These are phyloP conservation scores for Agonopterix subpropinquella DNA, from an alignment of 2,888 invertebrate genomes.

Conservation along the genomic window DNA sequence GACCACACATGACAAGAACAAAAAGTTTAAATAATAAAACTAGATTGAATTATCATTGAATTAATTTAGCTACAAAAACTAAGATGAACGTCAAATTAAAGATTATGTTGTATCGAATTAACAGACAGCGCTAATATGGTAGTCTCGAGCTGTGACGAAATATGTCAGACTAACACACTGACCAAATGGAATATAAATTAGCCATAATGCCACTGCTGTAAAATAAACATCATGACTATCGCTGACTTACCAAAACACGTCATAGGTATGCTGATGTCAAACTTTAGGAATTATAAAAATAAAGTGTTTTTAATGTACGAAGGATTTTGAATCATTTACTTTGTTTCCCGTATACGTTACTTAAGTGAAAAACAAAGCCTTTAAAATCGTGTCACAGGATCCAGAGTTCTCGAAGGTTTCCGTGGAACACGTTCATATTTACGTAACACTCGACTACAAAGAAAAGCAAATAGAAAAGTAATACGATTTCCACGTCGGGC, in stretches of 20 bases:
- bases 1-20: constrained; percentile 10
- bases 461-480: constrained; percentile 71
- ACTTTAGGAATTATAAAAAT: background rate
- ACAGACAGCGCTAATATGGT: constrained; percentile 15
- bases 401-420: constrained; percentile 59
- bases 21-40: constrained; percentile 8
- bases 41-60: constrained; percentile 9
- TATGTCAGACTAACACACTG: constrained; percentile 6
- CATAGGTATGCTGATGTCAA: background rate
- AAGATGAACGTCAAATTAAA: constrained; percentile 13
- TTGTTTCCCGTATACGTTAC: too few species aligned
- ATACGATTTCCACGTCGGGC: constrained; percentile 62
- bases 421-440: constrained; percentile 67
- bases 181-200: constrained; percentile 11
- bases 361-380: background rate
- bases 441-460: constrained; percentile 74
- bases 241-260: constrained; percentile 5
- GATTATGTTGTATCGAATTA: constrained; percentile 14
- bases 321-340: too few species aligned
- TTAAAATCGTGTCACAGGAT: constrained; percentile 22
- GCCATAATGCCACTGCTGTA: constrained; percentile 13
- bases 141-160: constrained; percentile 18
- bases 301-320: background rate
- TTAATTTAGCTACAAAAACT: constrained; percentile 14
- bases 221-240: constrained; percentile 16